Evolutionary conservation across 2,797 vertebrate genomes (phyloP).

Genomic region (Novumbra hubbsi): DNA sequence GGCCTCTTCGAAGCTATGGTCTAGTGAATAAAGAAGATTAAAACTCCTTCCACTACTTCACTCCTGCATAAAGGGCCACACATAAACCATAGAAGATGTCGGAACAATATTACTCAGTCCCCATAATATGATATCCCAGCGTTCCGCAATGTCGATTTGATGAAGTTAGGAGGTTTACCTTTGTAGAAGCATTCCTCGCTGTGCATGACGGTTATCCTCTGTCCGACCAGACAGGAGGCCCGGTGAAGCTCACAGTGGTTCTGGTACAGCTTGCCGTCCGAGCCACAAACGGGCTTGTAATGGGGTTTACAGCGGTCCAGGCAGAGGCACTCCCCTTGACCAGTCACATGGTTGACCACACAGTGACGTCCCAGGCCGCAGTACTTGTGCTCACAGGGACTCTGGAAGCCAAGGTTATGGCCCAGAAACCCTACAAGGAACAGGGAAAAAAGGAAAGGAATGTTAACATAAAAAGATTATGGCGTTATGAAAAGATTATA

Average conservation of each 20-base stretch:
- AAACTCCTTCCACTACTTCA: background rate
- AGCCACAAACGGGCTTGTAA: constrained; percentile 94
- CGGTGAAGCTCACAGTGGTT: constrained; percentile 96
- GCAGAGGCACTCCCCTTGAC: constrained; percentile 85
- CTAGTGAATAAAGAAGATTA: background rate
- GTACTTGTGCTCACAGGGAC: constrained; percentile 90
- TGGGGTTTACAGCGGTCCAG: constrained; percentile 88
- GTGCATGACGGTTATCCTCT: constrained; percentile 90
- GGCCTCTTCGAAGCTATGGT: background rate
- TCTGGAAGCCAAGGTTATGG: constrained; percentile 59
- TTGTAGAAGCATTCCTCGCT: constrained; percentile 95
- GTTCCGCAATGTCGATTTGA: background rate
- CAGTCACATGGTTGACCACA: constrained; percentile 73
- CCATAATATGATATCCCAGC: background rate
- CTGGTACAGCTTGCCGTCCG: constrained; percentile 91
- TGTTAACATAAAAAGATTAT: background rate
- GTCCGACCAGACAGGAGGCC: constrained; percentile 84
- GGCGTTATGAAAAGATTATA: background rate
- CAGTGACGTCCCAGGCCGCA: constrained; percentile 93
- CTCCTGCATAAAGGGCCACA: background rate
- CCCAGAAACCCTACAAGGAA: constrained; percentile 69
- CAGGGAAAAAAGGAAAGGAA: constrained; percentile 12
- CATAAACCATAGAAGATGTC: background rate
- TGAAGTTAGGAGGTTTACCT: constrained; percentile 71
- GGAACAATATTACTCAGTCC: background rate